These are phyloP conservation scores for Caenorhabditis sp. DNA, from an alignment of 2,888 invertebrate genomes.

Conservation along the genomic window DNA sequence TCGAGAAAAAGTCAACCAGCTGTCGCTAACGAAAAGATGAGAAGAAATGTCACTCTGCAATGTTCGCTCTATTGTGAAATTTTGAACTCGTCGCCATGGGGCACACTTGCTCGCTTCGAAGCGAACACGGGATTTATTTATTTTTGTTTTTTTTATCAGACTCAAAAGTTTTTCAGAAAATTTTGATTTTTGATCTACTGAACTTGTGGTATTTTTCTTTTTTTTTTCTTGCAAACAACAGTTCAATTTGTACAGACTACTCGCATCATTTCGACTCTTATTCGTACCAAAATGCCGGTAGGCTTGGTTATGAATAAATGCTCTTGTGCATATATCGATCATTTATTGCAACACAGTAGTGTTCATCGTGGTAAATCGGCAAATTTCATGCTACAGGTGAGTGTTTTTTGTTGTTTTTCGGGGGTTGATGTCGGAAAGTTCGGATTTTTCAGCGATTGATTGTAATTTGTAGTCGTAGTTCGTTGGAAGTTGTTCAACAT, in stretches of 20 bases:
- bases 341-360: slow-evolving; percentile 28
- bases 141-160: not conserved
- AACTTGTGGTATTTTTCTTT: not conserved
- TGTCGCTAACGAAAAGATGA: too few relatives aligned
- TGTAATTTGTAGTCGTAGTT: slow-evolving; percentile 32
- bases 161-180: not conserved
- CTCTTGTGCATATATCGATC: slow-evolving; percentile 43
- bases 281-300: slow-evolving; percentile 14
- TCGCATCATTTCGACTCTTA: too few relatives aligned
- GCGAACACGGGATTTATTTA: not conserved
- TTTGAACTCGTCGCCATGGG: not conserved
- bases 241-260: not conserved
- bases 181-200: slow-evolving; percentile 2
- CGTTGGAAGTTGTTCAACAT: slow-evolving; percentile 22
- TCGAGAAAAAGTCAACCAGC: too few relatives aligned
- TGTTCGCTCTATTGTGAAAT: not conserved
- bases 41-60: not conserved
- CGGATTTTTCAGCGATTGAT: slow-evolving; percentile 48
- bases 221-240: not conserved
- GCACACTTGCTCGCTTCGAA: not conserved
- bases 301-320: slow-evolving; percentile 32
- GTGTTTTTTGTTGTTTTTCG: not conserved
- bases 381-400: slow-evolving; percentile 43
- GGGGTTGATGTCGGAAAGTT: not conserved
- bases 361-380: slow-evolving; percentile 40